These are phyloP conservation scores for Serranus cabrilla DNA, from an alignment of 2,797 vertebrate genomes.

Conservation along the genomic window DNA sequence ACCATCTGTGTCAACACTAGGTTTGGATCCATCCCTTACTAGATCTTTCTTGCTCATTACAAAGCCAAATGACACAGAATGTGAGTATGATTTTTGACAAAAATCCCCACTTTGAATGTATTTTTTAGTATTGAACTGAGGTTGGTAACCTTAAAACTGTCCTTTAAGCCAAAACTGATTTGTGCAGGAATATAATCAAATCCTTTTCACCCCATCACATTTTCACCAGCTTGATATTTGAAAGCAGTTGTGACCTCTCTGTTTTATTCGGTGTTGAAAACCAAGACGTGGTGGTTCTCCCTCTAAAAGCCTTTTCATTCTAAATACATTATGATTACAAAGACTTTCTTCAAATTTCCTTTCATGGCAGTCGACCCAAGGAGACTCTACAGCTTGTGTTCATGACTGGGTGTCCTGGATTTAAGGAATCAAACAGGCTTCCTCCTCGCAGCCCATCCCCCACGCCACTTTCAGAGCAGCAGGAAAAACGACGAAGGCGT, in stretches of 20 bases:
- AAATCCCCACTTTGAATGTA: background rate
- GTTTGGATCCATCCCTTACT: background rate
- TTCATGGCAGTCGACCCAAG: conserved; percentile 53
- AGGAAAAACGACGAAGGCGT: conserved; percentile 78
- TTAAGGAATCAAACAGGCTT: conserved; percentile 82
- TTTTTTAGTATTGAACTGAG: conserved; percentile 14
- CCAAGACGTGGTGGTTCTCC: conserved; percentile 46
- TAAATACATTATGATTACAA: conserved; percentile 61
- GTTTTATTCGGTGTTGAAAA: conserved; percentile 48
- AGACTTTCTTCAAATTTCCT: conserved; percentile 64
- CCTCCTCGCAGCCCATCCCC: conserved; percentile 77
- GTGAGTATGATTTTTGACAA: background rate
- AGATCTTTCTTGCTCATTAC: background rate
- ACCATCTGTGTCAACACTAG: background rate
- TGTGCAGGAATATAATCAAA: conserved; percentile 14
- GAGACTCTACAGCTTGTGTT: conserved; percentile 61
- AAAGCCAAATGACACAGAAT: background rate
- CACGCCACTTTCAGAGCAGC: conserved; percentile 80
- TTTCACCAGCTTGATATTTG: conserved; percentile 31
- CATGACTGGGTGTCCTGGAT: conserved; percentile 78
- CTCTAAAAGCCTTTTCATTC: conserved; percentile 54
- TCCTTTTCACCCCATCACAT: background rate
- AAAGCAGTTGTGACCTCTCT: conserved; percentile 60
- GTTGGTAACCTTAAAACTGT: conserved; percentile 14
- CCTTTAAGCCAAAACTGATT: conserved; percentile 17